Percentiles rank a stretch among this genome's conserved stretches.
phyloP scores from a whole-genome alignment of 2,888 invertebrate species.

The Blastobasis lacticolella region DNA sequence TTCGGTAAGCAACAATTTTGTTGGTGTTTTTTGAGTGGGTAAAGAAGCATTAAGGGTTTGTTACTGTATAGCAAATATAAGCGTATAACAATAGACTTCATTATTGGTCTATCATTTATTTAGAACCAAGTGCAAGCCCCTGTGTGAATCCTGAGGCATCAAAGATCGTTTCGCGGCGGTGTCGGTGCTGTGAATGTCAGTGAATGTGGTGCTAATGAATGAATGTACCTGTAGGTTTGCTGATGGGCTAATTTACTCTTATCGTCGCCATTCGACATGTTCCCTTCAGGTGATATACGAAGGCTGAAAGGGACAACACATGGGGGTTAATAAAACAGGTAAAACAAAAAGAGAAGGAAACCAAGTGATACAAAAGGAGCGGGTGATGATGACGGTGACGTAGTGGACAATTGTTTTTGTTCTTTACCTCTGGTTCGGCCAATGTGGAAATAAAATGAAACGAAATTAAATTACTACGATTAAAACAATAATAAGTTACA shows the following conservation, averaged over 20 bases:
- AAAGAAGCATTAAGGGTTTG: no score
- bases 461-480: slow-evolving; percentile 22
- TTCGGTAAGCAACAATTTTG: no score
- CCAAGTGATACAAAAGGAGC: slow-evolving; percentile 31
- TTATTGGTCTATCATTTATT: no score
- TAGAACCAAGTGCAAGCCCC: no score
- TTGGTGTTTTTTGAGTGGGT: no score
- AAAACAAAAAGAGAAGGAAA: slow-evolving; percentile 24
- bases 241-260: slow-evolving; percentile 80
- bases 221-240: slow-evolving; percentile 83
- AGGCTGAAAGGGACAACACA: slow-evolving; percentile 76
- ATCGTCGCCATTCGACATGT: slow-evolving; percentile 78
- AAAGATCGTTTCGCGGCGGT: neutral
- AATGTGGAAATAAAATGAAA: slow-evolving; percentile 50
- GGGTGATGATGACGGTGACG: slow-evolving; percentile 42
- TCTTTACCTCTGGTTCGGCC: slow-evolving; percentile 67
- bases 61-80: no score
- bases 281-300: slow-evolving; percentile 74
- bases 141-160: neutral
- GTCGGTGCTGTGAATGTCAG: slow-evolving; percentile 18
- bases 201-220: slow-evolving; percentile 32
- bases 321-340: slow-evolving; percentile 55
- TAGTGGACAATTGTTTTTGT: slow-evolving; percentile 30
- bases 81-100: no score
- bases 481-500: neutral